These are phyloP conservation scores for Halocaridina rubra DNA, from an alignment of 2,888 invertebrate species.

Conservation along the genomic window DNA sequence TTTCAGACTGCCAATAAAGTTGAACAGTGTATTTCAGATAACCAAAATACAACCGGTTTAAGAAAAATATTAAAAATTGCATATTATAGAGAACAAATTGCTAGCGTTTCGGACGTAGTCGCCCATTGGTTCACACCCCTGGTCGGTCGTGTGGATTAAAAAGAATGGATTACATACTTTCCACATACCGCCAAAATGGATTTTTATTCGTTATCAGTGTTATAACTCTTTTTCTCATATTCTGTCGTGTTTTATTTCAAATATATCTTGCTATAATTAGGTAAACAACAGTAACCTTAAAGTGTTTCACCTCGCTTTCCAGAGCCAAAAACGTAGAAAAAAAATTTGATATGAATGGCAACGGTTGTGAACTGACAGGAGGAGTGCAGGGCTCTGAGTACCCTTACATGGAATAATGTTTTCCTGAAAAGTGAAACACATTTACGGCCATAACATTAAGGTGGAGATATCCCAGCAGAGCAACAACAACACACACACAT, in stretches of 20 bases:
- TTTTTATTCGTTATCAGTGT: background rate
- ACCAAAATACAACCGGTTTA: too few relatives aligned
- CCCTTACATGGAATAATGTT: conserved; percentile 38
- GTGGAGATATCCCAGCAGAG: conserved; percentile 4
- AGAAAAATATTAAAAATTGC: too few relatives aligned
- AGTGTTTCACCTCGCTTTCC: background rate
- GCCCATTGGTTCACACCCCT: conserved; percentile 43
- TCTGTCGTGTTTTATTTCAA: background rate
- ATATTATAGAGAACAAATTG: too few relatives aligned
- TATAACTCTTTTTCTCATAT: background rate
- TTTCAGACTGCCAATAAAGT: too few relatives aligned
- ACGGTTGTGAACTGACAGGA: conserved; percentile 27
- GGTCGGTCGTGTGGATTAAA: conserved; percentile 46
- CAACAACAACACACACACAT: too few relatives aligned
- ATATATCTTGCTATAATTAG: background rate
- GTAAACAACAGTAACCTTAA: background rate
- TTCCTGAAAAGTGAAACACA: conserved; percentile 47
- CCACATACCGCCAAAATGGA: conserved; percentile 17
- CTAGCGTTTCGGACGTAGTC: conserved; percentile 22
- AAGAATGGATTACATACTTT: conserved; percentile 50
- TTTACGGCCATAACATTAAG: conserved; percentile 21
- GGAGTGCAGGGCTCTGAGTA: conserved; percentile 30
- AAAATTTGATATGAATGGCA: background rate
- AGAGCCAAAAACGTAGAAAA: background rate
- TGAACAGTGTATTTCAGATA: too few relatives aligned